Evolutionary conservation across 2,113 vertebrate genomes (phyloP).

Genomic region (Dinomys branickii): DNA sequence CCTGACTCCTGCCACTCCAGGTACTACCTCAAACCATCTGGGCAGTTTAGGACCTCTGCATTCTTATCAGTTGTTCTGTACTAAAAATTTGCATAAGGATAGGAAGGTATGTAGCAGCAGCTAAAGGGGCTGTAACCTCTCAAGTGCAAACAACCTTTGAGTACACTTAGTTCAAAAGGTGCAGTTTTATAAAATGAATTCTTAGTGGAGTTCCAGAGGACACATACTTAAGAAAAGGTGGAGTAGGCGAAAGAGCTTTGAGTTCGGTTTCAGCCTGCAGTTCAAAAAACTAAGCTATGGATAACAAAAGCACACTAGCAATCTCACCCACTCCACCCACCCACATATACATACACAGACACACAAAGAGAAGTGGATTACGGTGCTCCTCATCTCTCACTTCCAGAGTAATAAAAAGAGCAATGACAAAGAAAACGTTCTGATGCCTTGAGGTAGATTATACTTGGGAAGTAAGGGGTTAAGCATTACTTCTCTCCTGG

Average conservation of each 20-base stretch:
- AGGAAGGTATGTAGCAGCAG: slow-evolving; percentile 30
- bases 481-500: slow-evolving; percentile 37
- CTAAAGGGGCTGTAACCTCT: slow-evolving; percentile 20
- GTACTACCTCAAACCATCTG: slow-evolving; percentile 11
- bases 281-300: slow-evolving; percentile 61
- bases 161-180: slow-evolving; percentile 40
- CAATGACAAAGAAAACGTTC: slow-evolving; percentile 39
- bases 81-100: slow-evolving; percentile 34
- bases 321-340: slow-evolving; percentile 62
- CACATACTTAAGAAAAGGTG: slow-evolving; percentile 51
- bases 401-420: slow-evolving; percentile 64
- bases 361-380: slow-evolving; percentile 37
- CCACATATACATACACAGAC: slow-evolving; percentile 23
- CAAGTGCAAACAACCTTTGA: slow-evolving; percentile 43
- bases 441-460: background rate
- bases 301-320: slow-evolving; percentile 68
- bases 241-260: slow-evolving; percentile 61
- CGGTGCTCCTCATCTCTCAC: slow-evolving; percentile 29
- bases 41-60: background rate
- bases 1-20: background rate
- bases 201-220: slow-evolving; percentile 52
- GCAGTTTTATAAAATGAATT: slow-evolving; percentile 41
- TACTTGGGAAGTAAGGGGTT: slow-evolving; percentile 33
- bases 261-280: slow-evolving; percentile 49
- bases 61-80: slow-evolving; percentile 18